Evolutionary conservation across 2,797 vertebrate species (phyloP), one percentile per base, ranked within the genome.

Genomic region (Melanotaenia trifasciata): DNA sequence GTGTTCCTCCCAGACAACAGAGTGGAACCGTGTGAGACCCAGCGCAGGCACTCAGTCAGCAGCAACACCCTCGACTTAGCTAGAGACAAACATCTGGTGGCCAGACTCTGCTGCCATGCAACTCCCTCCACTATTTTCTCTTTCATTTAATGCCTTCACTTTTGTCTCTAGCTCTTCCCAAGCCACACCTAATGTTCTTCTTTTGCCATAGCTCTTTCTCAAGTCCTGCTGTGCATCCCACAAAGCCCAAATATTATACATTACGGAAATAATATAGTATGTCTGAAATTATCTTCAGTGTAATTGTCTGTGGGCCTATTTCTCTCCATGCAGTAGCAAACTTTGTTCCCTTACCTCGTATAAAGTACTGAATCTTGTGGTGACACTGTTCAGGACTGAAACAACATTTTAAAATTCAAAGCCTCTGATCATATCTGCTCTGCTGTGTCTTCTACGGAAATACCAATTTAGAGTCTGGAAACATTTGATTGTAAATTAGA

Each of bases 11-110:
- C 65, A 76, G 83, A 83, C 80, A 75, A 67, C 78, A 67, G 69
- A 84, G 76, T 76, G 84, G 76, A 86, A 86, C 81, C 74, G 71
- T 51, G 58, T 36, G 70, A 86, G 81, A 89, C 78, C 77, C 53
- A 0, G 71, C 70, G 76, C 80, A 58, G 70, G 73, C 80, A 11
- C 64, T 71, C 72, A 40, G 72, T 80, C 79, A 68, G 80, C 81
- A 88, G 69, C 82, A 79, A 84, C 84, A 89, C 83, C 78, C 81
- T 87, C 43, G 13, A 63, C 63, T 81, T 59, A 79, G 79, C 64
- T 38, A 72, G 82, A 90, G 74, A 89, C 80, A 84, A 86, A 90
- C 93, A 92, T 92, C 88, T 94, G 92, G 90, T 36, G 73, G 65
- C 84, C 92, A 93, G 92, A 86, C 81, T 74, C 62, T 22, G 74